Percentiles rank a stretch among this genome's conserved stretches.
Conservation (phyloP, 2,888 invertebrate genomes). For the Melinopterus prodromus region DNA sequence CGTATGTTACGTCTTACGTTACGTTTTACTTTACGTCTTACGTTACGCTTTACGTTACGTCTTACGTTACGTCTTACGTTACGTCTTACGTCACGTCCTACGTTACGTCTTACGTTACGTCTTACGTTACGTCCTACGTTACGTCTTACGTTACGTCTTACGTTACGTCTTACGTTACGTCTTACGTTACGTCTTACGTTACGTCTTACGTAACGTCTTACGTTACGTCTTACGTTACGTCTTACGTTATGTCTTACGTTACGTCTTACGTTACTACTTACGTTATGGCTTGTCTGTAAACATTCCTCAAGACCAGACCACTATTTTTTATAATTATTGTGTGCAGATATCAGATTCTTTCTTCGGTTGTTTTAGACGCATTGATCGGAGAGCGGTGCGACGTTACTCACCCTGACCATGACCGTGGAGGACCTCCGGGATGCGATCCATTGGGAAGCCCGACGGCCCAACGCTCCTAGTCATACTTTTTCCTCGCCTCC, state of each 20-base stretch:
- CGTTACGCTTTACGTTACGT: no score
- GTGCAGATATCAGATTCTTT: background rate
- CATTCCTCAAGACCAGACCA: background rate
- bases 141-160: no score
- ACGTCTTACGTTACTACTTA: background rate
- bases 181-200: no score
- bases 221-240: no score
- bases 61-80: no score
- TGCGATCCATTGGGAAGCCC: constrained; percentile 55
- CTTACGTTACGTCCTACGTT: no score
- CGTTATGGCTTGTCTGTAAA: background rate
- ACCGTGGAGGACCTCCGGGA: constrained; percentile 52
- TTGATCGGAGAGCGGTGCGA: constrained; percentile 51
- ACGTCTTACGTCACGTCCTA: no score
- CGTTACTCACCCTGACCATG: constrained; percentile 54
- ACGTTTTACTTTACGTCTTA: no score
- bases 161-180: no score
- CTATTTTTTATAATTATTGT: constrained; percentile 19
- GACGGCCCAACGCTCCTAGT: constrained; percentile 67
- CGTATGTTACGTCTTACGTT: background rate
- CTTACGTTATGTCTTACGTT: no score
- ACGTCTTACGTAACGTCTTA: no score
- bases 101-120: no score
- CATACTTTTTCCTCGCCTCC: constrained; percentile 85
- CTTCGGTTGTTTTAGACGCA: constrained; percentile 46